A percentile compares a stretch with the other conserved stretches of the same genome.
These are phyloP conservation scores for Morinoia aosen DNA, from an alignment of 2,888 invertebrate species.

Conservation along the genomic window DNA sequence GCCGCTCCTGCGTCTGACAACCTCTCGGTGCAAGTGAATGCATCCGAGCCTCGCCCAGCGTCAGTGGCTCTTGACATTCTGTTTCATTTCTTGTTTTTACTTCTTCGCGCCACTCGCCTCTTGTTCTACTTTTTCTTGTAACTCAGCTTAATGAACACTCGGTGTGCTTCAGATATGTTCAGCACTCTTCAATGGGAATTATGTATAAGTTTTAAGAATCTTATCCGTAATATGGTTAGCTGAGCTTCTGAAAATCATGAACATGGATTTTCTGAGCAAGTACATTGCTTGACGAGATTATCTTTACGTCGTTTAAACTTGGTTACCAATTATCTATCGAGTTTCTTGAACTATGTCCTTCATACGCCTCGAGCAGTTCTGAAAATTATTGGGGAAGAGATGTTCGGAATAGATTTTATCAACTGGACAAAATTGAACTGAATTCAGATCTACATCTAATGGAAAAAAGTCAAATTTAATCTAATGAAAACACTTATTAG, in stretches of 20 bases:
- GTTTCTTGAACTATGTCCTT: not conserved
- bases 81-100: too few relatives aligned
- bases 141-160: too few relatives aligned
- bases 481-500: not conserved
- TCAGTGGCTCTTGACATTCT: too few relatives aligned
- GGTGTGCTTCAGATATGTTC: too few relatives aligned
- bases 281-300: too few relatives aligned
- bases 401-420: not conserved
- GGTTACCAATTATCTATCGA: not conserved
- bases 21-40: too few relatives aligned
- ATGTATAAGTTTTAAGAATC: not conserved
- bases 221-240: not conserved
- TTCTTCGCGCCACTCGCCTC: too few relatives aligned
- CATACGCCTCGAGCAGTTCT: not conserved
- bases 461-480: too few relatives aligned
- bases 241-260: not conserved
- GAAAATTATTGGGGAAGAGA: not conserved
- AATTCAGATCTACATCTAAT: not conserved
- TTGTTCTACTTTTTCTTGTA: too few relatives aligned
- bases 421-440: not conserved
- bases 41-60: too few relatives aligned
- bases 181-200: too few relatives aligned
- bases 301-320: not conserved
- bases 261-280: not conserved
- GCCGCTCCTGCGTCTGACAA: too few relatives aligned